Conservation (phyloP, 2,113 vertebrate species). For the Cardinalis cardinalis region DNA sequence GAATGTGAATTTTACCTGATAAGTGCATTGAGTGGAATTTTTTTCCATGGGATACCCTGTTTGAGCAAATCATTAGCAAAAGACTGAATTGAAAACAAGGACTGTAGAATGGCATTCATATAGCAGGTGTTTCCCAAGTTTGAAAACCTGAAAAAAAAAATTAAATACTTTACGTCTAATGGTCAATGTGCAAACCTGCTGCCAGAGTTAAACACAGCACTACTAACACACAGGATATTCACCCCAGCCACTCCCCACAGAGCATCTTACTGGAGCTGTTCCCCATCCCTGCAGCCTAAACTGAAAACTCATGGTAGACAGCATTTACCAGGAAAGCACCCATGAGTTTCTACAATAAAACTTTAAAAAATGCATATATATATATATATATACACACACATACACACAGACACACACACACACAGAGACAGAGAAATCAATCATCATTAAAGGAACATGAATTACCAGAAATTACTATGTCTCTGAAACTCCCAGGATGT, state of each 20-base stretch:
- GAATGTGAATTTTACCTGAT: slow-evolving; percentile 81
- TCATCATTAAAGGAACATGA: not conserved
- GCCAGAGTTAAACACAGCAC: not conserved
- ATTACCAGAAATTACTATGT: not conserved
- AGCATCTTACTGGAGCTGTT: not conserved
- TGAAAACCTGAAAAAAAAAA: slow-evolving; percentile 83
- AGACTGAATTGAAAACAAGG: slow-evolving; percentile 95
- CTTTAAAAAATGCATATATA: not conserved
- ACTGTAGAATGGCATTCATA: slow-evolving; percentile 98
- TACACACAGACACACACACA: fast-evolving
- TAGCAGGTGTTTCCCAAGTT: slow-evolving; percentile 98
- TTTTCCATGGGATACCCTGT: slow-evolving; percentile 94
- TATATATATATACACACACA: fast-evolving
- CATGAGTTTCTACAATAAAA: not conserved
- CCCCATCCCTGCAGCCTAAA: not conserved
- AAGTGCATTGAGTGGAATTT: slow-evolving; percentile 90
- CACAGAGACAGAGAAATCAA: not conserved
- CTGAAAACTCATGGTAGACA: not conserved
- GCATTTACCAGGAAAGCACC: not conserved
- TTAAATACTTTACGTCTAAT: not conserved
- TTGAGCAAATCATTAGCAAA: slow-evolving; percentile 94
- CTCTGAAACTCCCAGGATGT: not conserved
- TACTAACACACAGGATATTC: not conserved
- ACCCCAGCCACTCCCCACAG: not conserved
- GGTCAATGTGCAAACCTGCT: not conserved